Conservation (phyloP, 2,113 vertebrate species). For the Vanacampus margaritifer region DNA sequence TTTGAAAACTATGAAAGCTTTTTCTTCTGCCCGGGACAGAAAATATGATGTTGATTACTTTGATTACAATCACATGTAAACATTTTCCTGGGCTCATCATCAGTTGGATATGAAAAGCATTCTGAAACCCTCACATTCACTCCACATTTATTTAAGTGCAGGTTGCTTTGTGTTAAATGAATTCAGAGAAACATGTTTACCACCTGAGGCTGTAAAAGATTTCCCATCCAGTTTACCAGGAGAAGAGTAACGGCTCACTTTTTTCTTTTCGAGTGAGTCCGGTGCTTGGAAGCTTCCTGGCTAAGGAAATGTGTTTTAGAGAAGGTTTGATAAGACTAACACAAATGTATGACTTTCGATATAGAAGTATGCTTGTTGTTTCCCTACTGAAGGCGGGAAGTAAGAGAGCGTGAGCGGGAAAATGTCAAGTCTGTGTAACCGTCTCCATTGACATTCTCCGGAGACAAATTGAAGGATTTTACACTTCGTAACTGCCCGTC, state of each 20-base stretch:
- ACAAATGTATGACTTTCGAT: conserved; percentile 40
- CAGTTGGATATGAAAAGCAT: conserved; percentile 7
- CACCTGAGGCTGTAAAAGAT: not conserved
- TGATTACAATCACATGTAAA: not conserved
- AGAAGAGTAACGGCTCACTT: conserved; percentile 2
- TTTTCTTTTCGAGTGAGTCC: not conserved
- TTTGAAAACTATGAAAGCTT: conserved; percentile 41
- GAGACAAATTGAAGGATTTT: conserved; percentile 64
- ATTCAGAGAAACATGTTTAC: conserved; percentile 10
- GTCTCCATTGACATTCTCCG: conserved; percentile 63
- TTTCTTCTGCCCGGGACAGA: conserved; percentile 22
- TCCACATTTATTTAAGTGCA: not conserved
- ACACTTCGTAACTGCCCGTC: conserved; percentile 57
- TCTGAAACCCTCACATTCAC: conserved; percentile 1
- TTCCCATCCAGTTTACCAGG: not conserved
- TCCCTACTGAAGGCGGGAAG: conserved; percentile 38
- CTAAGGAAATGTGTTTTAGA: conserved; percentile 27
- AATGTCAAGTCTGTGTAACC: conserved; percentile 62
- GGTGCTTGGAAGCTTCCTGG: conserved; percentile 9
- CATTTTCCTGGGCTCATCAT: conserved; percentile 10
- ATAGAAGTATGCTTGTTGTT: conserved; percentile 48
- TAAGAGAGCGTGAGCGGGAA: conserved; percentile 34
- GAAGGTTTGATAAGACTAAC: conserved; percentile 40
- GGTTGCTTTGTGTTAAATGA: not conserved
- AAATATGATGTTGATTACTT: conserved; percentile 51